Evolutionary conservation across 2,113 vertebrate species (phyloP), one percentile per base, ranked within the genome.

Genomic region (Pseudorasbora parva): DNA sequence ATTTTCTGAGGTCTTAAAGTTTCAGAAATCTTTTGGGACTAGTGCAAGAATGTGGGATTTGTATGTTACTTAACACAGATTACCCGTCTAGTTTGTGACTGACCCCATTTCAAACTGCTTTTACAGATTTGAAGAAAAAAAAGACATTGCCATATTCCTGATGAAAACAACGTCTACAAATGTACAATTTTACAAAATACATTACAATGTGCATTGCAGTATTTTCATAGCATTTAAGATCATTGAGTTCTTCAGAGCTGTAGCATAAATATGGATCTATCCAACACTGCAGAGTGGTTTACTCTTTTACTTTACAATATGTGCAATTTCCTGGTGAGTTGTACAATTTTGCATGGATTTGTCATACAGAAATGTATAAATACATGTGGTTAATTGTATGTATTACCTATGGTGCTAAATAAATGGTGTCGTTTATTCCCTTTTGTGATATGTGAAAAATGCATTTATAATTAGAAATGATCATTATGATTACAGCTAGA

Each of bases 41-140:
- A 47, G 8, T 25, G 23, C n/a, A 47, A 78, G 77, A 79, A 79
- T 66, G 57, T 27, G 15, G 59, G 77, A 66, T 79, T 79, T 79
- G 21, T 66, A 21, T 62, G 41, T 78, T 78, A 27, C 56, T 19
- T 78, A 62, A 45, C 54, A 14, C 15, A 21, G 77, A 79, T 79
- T 79, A 79, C 4, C 59, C 57, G 1, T 45, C n/a, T 30, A 62
- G 59, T 79, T 62, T 79, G 21, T 7, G 15, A 4, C n/a, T 15
- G 30, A 17, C 33, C 75, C 33, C n/a, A 19, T 45, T 78, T 10
- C 15, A 19, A n/a, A 1, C 14, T 27, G 77, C 2, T 49, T 62
- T 64, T 45, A 66, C 41, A 64, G 77, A 79, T 79, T n/a, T n/a
- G n/a, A n/a, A n/a, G n/a, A n/a, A n/a, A 30, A 30, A 47, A n/a